Percentiles rank a stretch among this genome's conserved stretches.
Evolutionary conservation across 2,888 invertebrate species (phyloP).

Genomic region (Lithophane ornitopus): DNA sequence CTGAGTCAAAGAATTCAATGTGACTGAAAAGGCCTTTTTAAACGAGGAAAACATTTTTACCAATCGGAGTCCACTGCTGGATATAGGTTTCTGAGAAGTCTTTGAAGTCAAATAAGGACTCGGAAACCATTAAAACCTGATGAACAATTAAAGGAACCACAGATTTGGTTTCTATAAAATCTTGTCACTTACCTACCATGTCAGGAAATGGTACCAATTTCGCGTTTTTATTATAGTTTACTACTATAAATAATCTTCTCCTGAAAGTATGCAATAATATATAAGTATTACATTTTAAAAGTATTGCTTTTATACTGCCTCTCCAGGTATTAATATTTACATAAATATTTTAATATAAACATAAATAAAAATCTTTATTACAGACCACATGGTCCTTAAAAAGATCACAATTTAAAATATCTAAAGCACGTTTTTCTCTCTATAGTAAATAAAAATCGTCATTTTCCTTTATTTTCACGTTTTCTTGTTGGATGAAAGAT

Average conservation of each 20-base stretch:
- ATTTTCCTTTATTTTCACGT: conserved; percentile 70
- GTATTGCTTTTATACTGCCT: conserved; percentile 35
- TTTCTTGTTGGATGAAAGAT: conserved; percentile 25
- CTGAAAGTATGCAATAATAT: conserved; percentile 17
- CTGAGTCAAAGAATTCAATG: neutral
- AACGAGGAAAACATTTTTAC: too few species aligned
- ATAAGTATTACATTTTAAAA: conserved; percentile 25
- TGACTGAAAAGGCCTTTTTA: too few species aligned
- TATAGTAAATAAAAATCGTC: conserved; percentile 50
- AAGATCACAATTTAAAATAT: too few species aligned
- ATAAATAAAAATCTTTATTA: too few species aligned
- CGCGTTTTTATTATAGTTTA: conserved; percentile 14
- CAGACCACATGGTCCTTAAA: too few species aligned
- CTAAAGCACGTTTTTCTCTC: conserved; percentile 20
- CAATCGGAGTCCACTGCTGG: too few species aligned
- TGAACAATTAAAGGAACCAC: neutral
- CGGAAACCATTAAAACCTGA: too few species aligned
- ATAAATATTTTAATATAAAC: neutral
- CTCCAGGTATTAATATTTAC: neutral
- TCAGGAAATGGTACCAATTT: conserved; percentile 30
- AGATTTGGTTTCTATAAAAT: neutral
- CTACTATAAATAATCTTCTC: neutral
- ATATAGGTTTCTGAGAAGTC: neutral
- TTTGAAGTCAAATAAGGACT: too few species aligned
- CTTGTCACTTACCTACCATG: neutral